Evolutionary conservation across 2,888 invertebrate species (phyloP).

Genomic region (Hofmannophila pseudospretella): DNA sequence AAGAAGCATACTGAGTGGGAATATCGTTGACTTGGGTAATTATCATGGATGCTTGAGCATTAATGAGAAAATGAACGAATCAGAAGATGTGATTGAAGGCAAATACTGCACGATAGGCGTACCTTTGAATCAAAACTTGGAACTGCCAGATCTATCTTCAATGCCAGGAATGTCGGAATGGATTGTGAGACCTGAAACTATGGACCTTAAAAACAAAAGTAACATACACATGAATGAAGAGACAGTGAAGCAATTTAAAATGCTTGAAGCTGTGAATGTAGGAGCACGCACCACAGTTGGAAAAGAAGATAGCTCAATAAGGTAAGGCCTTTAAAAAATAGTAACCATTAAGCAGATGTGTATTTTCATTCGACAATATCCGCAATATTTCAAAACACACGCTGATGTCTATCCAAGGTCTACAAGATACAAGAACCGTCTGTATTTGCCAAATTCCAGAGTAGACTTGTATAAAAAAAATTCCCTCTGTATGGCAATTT

Average conservation of each 20-base stretch:
- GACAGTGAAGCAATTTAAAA: not conserved
- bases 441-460: too few relatives aligned
- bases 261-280: not conserved
- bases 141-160: slow-evolving; percentile 9
- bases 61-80: slow-evolving; percentile 11
- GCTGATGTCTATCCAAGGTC: too few relatives aligned
- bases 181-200: not conserved
- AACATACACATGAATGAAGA: too few relatives aligned
- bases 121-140: slow-evolving; percentile 25
- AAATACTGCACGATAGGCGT: slow-evolving; percentile 41
- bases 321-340: too few relatives aligned
- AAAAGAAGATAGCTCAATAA: not conserved
- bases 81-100: slow-evolving; percentile 25
- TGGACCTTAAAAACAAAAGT: too few relatives aligned
- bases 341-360: too few relatives aligned
- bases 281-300: not conserved
- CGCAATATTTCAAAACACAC: too few relatives aligned
- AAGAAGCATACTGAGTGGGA: slow-evolving; percentile 27
- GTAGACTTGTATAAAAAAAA: too few relatives aligned
- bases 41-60: slow-evolving; percentile 39
- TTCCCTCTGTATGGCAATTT: too few relatives aligned
- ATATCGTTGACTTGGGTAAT: slow-evolving; percentile 32
- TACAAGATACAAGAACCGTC: too few relatives aligned
- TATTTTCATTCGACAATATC: too few relatives aligned
- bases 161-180: not conserved